Evolutionary conservation across 35 echinoderm and acorn worm genomes (phyloP).

Genomic region (Chiridota heheva): DNA sequence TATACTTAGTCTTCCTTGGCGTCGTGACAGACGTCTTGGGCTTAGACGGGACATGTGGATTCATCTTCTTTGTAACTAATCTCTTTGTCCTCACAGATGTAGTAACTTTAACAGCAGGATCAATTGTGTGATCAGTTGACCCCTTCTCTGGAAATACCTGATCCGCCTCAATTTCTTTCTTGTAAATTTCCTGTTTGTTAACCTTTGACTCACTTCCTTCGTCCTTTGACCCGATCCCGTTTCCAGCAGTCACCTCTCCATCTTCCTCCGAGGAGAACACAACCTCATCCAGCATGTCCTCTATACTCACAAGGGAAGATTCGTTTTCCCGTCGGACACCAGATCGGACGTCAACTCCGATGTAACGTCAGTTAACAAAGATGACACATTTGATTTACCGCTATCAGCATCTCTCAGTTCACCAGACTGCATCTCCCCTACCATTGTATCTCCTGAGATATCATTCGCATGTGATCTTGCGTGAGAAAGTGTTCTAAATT

Average conservation of each 20-base stretch:
- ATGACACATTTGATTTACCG: conserved; percentile 3
- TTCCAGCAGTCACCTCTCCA: not conserved
- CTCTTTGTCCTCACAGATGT: not conserved
- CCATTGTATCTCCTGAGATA: too few species aligned
- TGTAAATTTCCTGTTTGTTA: too few species aligned
- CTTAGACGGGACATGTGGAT: not conserved
- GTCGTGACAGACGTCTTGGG: too few species aligned
- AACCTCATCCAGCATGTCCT: conserved; percentile 55
- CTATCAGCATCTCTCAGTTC: conserved; percentile 14
- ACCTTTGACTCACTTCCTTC: too few species aligned
- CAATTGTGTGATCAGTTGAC: conserved; percentile 1
- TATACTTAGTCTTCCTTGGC: too few species aligned
- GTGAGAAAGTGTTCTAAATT: too few species aligned
- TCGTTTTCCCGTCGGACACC: conserved; percentile 32
- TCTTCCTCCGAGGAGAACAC: conserved; percentile 44
- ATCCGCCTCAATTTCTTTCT: not conserved
- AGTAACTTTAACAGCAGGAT: not conserved
- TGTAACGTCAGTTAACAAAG: conserved; percentile 28
- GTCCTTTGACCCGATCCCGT: not conserved
- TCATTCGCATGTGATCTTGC: too few species aligned
- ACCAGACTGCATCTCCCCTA: too few species aligned
- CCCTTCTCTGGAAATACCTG: not conserved
- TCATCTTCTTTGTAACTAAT: not conserved
- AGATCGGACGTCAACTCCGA: conserved; percentile 34
- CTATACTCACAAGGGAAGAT: conserved; percentile 49